Evolutionary conservation across 2,113 vertebrate genomes (phyloP), one percentile per base, ranked within the genome.

Genomic region (Craseonycteris thonglongyai): DNA sequence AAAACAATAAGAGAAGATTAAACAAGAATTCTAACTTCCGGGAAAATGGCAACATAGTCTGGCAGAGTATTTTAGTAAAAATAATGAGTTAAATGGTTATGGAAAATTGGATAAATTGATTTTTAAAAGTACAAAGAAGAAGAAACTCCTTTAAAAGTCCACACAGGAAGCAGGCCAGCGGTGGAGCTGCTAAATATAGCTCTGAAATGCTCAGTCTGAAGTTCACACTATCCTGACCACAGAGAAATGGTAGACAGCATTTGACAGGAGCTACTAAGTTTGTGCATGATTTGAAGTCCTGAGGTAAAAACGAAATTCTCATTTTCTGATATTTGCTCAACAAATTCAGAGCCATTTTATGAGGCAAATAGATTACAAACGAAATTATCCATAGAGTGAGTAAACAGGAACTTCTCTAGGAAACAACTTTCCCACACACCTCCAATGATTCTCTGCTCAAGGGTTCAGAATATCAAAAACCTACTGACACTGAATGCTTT

Each of bases 251-350:
- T 94, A 97, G 95, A 95, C 66, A 97, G 96, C 92, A 97, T 94
- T 90, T 97, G 96, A 98, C 96, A 96, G 96, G 35, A 97, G 95
- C 97, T 97, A 97, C 96, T 98, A 97, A 63, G 86, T 58, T 94
- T 97, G 93, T 97, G 90, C 80, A 93, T 88, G 79, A 98, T 96
- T 97, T 98, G 94, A 97, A 96, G 63, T 97, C 90, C 96, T 98
- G 87, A 96, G 92, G 97, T 96, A 96, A 93, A 98, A 97, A 24
- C 33, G 88, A 97, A 98, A 90, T 92, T 97, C 97, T 97, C 91
- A 68, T 97, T 97, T 98, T 93, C 95, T 93, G 97, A 71, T 94
- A 98, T 96, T 97, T 96, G 93, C 61, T 97, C 78, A 86, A 95
- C 75, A 95, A 96, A 97, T 69, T 95, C 86, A 84, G 90, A 98